Base-by-base conservation (phyloP, 2,888 invertebrate genomes). In the Tetheella fluctuosa region DNA sequence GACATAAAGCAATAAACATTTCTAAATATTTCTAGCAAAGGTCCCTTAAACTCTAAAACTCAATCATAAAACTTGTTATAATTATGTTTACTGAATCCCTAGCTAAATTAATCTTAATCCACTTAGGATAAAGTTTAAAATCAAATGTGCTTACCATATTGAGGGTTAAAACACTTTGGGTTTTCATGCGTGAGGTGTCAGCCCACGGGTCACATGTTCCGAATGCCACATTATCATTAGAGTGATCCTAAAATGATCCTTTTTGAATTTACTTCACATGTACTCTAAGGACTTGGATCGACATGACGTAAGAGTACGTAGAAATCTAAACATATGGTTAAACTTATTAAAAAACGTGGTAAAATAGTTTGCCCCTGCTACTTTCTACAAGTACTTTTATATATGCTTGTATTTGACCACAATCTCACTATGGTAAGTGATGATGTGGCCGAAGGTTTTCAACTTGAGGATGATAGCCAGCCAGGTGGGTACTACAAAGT, bases 221-320 rank as follows among this genome's bases (percentile, higher is more conserved):
- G 65, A 72, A 77, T 70, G 64, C 74, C 72, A 65, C 74, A 77
- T 75, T 73, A 74, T 77, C 72, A 77, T 81, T 82, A 83, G 70
- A 67, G 69, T 59, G 59, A 71, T 70, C 74, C 73, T 58, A 63
- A 53, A 60, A 65, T 60, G 71, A 76, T 73, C 72, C 69, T 68
- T 69, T 63, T 64, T 68, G 62, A 70, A 69, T 73, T 74, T 69
- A 65, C 52, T 52, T 57, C 54, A 56, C 42, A 65, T 63, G 64
- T 65, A 64, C 64, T 10, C 0, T 34, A 13, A 30, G 30, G 15
- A 15, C 60, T 63, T 65, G 59, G 64, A 52, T 55, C 39, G 54
- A n/a, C 5, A 39, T n/a, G 37, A 37, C 13, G 37, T 37, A 37
- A 13, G 15, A 70, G 67, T 65, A 67, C 72, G 67, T 72, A 55